A percentile compares a stretch with the other conserved stretches of the same genome.
phyloP scores from a whole-genome alignment of 92 coral and sea anemone genomes.

The Paramuricea clavata region DNA sequence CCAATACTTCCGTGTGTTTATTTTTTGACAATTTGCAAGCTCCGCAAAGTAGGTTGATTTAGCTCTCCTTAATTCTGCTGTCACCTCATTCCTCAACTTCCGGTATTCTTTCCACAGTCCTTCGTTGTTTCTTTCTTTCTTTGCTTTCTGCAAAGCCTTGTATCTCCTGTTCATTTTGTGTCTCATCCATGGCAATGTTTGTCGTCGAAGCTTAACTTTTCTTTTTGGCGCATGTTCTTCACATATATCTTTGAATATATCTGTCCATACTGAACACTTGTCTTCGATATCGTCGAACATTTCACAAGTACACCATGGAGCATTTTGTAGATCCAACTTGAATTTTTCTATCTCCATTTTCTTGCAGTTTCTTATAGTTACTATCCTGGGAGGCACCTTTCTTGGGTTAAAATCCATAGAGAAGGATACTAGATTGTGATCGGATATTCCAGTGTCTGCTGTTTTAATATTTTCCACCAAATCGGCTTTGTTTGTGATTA shows the following conservation, averaged over 20 bases:
- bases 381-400: constrained; percentile 62
- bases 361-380: constrained; percentile 51
- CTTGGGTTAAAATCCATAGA: background rate
- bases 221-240: background rate
- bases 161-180: constrained; percentile 36
- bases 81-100: constrained; percentile 60
- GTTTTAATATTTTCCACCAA: background rate
- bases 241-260: background rate
- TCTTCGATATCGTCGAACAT: background rate
- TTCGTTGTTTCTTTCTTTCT: background rate
- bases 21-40: constrained; percentile 41
- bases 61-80: constrained; percentile 56
- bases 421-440: background rate
- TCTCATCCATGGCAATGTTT: constrained; percentile 20
- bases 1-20: constrained; percentile 57
- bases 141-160: constrained; percentile 2
- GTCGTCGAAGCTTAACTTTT: constrained; percentile 11
- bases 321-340: constrained; percentile 33
- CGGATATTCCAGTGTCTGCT: constrained; percentile 4
- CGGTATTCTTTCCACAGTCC: constrained; percentile 41
- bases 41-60: constrained; percentile 53
- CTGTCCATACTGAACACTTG: background rate
- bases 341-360: constrained; percentile 58
- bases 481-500: background rate
- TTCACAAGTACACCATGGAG: constrained; percentile 31